Evolutionary conservation across 2,888 invertebrate genomes (phyloP), one percentile per base, ranked within the genome.

Genomic region (Thalpophila matura): DNA sequence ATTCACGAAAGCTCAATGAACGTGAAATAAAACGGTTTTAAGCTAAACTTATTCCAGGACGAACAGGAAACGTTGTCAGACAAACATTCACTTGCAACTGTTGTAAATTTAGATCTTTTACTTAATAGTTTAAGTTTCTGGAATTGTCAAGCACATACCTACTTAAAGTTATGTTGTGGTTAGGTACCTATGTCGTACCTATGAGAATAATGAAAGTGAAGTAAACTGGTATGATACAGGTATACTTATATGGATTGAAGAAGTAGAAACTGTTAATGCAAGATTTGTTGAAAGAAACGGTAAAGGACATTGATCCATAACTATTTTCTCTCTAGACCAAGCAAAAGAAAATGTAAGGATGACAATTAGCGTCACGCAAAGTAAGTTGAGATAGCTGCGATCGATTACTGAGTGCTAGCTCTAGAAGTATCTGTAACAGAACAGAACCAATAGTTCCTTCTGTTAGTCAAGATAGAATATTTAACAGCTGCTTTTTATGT

Each of bases 71-170:
- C n/a, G 24, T 31, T 14, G 43, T 22, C 24, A 16, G 22, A 14
- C 10, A 53, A 46, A 12, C 37, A 54, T 37, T 46, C 35, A 35
- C 26, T 47, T 24, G 35, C 18, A 22, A 20, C 24, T 35, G 49
- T 54, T 49, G 35, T 35, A n/a, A n/a, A n/a, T n/a, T n/a, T n/a
- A n/a, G 58, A 58, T 53, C 20, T 33, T 67, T 60, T 49, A 46
- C 49, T 54, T 43, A 59, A 50, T 59, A 43, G 29, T 29, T 43
- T 16, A 43, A n/a, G 45, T 65, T 72, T 49, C 53, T 77, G 57
- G 56, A 60, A 77, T 72, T 61, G 61, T 53, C 51, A 29, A 51
- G 22, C 33, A 43, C 6, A 40, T 69, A n/a, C n/a, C n/a, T n/a
- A n/a, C n/a, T n/a, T n/a, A n/a, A n/a, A n/a, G 50, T 59, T 68